A percentile compares a stretch with the other conserved stretches of the same genome.
Evolutionary conservation across 1,140 invertebrate genomes (phyloP).

Genomic region (Bilobella aurantiaca): DNA sequence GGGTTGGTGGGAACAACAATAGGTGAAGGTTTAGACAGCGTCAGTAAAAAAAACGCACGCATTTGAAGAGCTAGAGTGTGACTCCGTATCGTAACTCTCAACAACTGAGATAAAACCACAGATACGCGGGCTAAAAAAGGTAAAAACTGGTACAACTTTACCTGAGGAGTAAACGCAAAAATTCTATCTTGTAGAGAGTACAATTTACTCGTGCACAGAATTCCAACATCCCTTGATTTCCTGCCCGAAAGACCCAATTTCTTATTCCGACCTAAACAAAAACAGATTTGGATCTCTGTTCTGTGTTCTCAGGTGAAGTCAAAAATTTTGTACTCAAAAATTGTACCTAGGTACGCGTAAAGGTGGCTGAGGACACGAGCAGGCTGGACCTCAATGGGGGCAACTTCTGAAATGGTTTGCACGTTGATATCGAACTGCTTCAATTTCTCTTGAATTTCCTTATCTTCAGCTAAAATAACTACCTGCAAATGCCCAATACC

Average conservation of each 20-base stretch:
- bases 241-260: conserved; percentile 86
- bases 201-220: conserved; percentile 95
- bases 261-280: conserved; percentile 65
- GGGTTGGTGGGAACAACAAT: no score
- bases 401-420: conserved; percentile 84
- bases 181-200: conserved; percentile 92
- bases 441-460: conserved; percentile 77
- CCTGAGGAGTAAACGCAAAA: conserved; percentile 97
- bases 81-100: no score
- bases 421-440: conserved; percentile 80
- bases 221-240: conserved; percentile 89
- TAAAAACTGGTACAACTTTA: conserved; percentile 47
- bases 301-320: background rate
- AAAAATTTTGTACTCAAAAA: background rate
- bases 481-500: conserved; percentile 15
- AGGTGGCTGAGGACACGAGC: conserved; percentile 87
- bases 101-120: background rate
- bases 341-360: conserved; percentile 80
- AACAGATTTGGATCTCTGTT: background rate
- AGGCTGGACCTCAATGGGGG: conserved; percentile 90
- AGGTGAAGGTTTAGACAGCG: no score
- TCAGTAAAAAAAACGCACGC: no score
- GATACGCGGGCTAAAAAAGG: conserved; percentile 11
- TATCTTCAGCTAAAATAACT: conserved; percentile 89
- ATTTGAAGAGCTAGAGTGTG: no score